Evolutionary conservation across 2,113 vertebrate genomes (phyloP).

Genomic region (Propithecus coquereli): DNA sequence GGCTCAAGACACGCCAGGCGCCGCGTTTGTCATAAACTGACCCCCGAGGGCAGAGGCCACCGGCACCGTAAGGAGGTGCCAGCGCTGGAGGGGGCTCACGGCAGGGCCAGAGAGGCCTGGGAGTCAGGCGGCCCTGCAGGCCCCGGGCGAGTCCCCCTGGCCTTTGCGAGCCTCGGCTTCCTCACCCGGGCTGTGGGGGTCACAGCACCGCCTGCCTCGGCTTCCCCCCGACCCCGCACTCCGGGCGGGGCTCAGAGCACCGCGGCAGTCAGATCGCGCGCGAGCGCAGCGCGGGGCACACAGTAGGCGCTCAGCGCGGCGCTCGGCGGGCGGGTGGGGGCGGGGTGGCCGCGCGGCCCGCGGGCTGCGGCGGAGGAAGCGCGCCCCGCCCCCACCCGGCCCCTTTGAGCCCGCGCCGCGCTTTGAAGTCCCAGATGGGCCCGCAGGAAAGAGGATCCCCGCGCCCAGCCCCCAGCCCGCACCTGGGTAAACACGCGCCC

Average conservation of each 20-base stretch:
- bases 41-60: fast-evolving
- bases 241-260: neutral
- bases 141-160: neutral
- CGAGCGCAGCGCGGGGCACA: neutral
- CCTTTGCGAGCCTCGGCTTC: neutral
- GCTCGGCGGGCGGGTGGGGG: neutral
- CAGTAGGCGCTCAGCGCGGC: neutral
- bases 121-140: neutral
- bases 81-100: neutral
- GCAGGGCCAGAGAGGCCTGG: neutral
- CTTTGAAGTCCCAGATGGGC: constrained; percentile 80
- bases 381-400: constrained; percentile 16
- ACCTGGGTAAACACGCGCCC: constrained; percentile 80
- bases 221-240: too few relatives aligned
- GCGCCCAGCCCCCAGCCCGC: constrained; percentile 71
- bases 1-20: neutral
- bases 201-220: neutral
- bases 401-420: constrained; percentile 54
- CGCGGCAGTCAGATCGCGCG: too few relatives aligned
- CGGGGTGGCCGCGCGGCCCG: neutral
- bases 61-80: neutral
- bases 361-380: neutral
- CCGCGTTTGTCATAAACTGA: neutral
- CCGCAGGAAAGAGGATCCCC: constrained; percentile 72
- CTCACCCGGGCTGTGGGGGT: neutral